Conservation (phyloP, 2,888 invertebrate species). For the Cosmia pyralina region DNA sequence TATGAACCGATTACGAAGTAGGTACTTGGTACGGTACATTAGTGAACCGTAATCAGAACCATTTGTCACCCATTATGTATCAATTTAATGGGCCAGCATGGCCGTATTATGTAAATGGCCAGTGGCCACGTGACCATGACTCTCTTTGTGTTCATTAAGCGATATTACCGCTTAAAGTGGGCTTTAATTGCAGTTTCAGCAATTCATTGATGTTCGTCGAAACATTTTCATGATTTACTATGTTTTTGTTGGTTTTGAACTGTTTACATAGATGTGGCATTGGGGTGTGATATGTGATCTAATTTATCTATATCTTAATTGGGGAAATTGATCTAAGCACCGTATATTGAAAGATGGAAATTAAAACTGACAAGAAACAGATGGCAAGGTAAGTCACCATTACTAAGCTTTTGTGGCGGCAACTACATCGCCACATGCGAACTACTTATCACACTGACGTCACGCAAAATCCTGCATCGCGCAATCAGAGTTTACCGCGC, state of each 20-base stretch:
- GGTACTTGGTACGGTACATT: not conserved
- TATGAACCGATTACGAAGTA: not conserved
- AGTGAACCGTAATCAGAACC: constrained; percentile 29
- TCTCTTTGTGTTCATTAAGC: constrained; percentile 46
- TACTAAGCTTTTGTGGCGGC: too few relatives aligned
- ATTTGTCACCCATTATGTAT: constrained; percentile 50
- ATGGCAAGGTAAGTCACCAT: too few relatives aligned
- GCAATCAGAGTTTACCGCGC: too few relatives aligned
- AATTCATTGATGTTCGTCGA: constrained; percentile 33
- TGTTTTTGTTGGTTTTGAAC: constrained; percentile 24
- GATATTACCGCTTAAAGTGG: constrained; percentile 35
- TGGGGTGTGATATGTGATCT: too few relatives aligned
- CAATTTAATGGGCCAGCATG: constrained; percentile 48
- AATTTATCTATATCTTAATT: not conserved
- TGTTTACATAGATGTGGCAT: not conserved
- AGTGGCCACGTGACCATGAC: constrained; percentile 46
- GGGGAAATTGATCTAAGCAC: not conserved
- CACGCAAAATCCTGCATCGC: too few relatives aligned
- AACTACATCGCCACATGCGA: too few relatives aligned
- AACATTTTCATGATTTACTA: constrained; percentile 28
- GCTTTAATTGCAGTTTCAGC: constrained; percentile 46
- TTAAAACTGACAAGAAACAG: too few relatives aligned
- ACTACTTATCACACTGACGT: too few relatives aligned
- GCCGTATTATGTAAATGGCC: constrained; percentile 56
- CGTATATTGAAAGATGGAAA: too few relatives aligned